Conservation (phyloP, 2,888 invertebrate species). For the Hypomecis punctinalis region DNA sequence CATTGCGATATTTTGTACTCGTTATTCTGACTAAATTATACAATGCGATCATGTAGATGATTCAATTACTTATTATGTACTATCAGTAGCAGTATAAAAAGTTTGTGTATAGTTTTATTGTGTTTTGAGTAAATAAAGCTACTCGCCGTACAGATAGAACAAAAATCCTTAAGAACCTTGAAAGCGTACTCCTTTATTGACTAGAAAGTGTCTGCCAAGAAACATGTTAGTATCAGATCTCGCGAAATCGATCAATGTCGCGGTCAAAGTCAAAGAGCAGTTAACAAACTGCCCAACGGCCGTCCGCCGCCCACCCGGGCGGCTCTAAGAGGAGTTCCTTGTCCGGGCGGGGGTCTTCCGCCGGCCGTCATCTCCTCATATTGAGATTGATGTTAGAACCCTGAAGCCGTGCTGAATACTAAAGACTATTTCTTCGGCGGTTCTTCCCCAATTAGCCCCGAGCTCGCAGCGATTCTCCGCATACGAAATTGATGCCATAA, state of each 20-base stretch:
- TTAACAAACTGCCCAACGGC: slow-evolving; percentile 59
- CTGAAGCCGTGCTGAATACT: slow-evolving; percentile 75
- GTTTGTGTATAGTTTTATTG: too few species aligned
- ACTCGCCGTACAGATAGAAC: too few species aligned
- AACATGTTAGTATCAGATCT: slow-evolving; percentile 31
- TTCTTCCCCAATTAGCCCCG: slow-evolving; percentile 80
- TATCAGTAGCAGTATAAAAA: too few species aligned
- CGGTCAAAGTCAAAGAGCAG: slow-evolving; percentile 53
- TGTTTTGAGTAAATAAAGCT: too few species aligned
- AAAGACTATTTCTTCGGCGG: slow-evolving; percentile 59
- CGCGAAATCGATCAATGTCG: slow-evolving; percentile 69
- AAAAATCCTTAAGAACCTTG: too few species aligned
- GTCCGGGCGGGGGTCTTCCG: slow-evolving; percentile 74
- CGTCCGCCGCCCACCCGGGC: slow-evolving; percentile 11
- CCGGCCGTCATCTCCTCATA: slow-evolving; percentile 77
- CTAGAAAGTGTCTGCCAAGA: too few species aligned
- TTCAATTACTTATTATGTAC: too few species aligned
- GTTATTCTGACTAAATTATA: too few species aligned
- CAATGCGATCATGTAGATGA: too few species aligned
- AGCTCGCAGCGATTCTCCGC: slow-evolving; percentile 73
- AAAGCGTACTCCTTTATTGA: too few species aligned
- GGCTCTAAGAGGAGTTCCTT: slow-evolving; percentile 79
- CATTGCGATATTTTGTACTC: too few species aligned
- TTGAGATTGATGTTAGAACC: slow-evolving; percentile 82
- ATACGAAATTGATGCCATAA: slow-evolving; percentile 78